Evolutionary conservation across 2,113 vertebrate species (phyloP).

Genomic region (Coptodon rendalli): DNA sequence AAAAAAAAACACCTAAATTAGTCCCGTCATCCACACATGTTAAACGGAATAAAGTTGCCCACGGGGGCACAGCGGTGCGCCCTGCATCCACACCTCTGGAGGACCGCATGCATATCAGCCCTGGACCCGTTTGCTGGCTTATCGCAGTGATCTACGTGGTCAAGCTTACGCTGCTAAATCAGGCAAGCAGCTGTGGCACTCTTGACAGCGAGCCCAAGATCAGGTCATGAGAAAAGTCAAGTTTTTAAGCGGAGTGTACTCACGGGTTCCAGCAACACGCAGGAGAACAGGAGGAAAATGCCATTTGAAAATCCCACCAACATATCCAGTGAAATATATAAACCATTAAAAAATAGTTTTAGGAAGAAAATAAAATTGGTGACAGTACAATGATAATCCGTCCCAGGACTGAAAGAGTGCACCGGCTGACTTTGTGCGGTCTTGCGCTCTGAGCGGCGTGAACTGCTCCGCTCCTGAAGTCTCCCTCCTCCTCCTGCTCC

Average conservation of each 20-base stretch:
- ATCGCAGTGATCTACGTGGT: neutral
- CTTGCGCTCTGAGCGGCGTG: neutral
- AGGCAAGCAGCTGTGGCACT: neutral
- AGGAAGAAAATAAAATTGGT: neutral
- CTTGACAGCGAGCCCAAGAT: neutral
- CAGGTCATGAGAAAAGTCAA: neutral
- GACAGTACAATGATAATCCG: neutral
- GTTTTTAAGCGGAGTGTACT: slow-evolving; percentile 16
- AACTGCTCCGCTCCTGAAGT: neutral
- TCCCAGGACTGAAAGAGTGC: neutral
- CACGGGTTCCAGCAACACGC: slow-evolving; percentile 36
- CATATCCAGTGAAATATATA: neutral
- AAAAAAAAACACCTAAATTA: neutral
- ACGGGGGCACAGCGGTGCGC: neutral
- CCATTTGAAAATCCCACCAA: neutral
- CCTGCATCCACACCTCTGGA: neutral
- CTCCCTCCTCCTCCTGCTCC: neutral
- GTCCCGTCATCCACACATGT: neutral
- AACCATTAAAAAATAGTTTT: neutral
- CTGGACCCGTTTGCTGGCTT: neutral
- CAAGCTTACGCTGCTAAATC: neutral
- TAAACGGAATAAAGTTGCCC: neutral
- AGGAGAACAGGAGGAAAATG: slow-evolving; percentile 18
- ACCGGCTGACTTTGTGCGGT: neutral
- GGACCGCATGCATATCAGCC: neutral